Evolutionary conservation across 2,113 vertebrate species (phyloP), one percentile per base, ranked within the genome.

Genomic region (Sprattus sprattus): DNA sequence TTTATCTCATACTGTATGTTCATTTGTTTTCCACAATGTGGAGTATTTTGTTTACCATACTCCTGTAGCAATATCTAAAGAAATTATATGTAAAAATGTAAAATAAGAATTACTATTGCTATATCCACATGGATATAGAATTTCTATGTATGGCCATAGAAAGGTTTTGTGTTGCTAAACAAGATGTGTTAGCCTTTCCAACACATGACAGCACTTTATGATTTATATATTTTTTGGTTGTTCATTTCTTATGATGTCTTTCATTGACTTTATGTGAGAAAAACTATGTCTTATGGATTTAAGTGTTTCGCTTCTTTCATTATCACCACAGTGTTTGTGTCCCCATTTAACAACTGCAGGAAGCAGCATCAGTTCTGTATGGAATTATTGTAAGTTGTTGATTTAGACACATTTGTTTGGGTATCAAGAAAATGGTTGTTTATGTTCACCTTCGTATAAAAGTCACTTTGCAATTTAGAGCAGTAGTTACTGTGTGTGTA

Each of bases 11-110:
- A 86, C 86, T 67, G 2, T 89, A 85, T 81, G 16, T 91, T 89
- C 81, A 78, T 86, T 92, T 94, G 89, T 91, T 93, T 93, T 93
- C 91, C 92, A 93, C 92, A 91, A 87, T 91, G 92, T 94, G 91
- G 86, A 93, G 91, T 93, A 92, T 91, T 92, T 87, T 87, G 82
- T 54, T 89, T 89, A 93, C 93, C 85, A 88, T 93, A 94, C 94
- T 95, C 92, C 91, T 92, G 94, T 93, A 95, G 94, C 94, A 95
- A 95, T 95, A 95, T 95, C 90, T 89, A 90, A 71, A 90, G 91
- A 89, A 87, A 60, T 60, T 4, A 91, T 90, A 87, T 95, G 92
- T 94, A 94, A 91, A 93, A 95, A 89, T 95, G 93, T 95, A 95
- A 89, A 93, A 90, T 93, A 91, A 93, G 85, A 91, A 89, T 87